Conservation (phyloP, 2,888 invertebrate genomes). For the Epistrophella euchroma region DNA sequence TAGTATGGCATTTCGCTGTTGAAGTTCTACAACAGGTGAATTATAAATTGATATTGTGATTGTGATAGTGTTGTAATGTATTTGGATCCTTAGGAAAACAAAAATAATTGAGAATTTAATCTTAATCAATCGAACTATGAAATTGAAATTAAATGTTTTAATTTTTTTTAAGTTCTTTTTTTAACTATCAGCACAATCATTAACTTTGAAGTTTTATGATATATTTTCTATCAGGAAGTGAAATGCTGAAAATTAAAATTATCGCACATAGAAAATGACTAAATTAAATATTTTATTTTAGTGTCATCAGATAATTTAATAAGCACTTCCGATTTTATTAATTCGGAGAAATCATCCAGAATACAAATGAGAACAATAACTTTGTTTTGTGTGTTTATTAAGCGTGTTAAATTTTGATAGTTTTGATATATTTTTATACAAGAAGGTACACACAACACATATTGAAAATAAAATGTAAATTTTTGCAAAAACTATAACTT, state of each 20-base stretch:
- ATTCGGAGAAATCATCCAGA: slow-evolving; percentile 17
- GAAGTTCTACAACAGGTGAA: not conserved
- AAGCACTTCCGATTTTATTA: slow-evolving; percentile 16
- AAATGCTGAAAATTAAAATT: not conserved
- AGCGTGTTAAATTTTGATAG: slow-evolving; percentile 14
- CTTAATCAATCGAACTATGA: not conserved
- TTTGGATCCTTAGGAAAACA: not conserved
- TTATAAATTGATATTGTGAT: slow-evolving; percentile 1
- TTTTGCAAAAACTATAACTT: too few species aligned
- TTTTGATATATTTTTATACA: not conserved
- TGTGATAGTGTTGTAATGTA: not conserved
- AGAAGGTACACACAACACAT: too few species aligned
- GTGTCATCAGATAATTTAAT: not conserved
- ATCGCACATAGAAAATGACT: not conserved
- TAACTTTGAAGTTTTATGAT: not conserved
- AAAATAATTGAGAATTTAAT: not conserved
- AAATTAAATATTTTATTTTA: not conserved
- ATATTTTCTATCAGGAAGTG: not conserved
- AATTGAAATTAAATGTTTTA: not conserved
- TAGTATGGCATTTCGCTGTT: not conserved
- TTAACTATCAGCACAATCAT: not conserved
- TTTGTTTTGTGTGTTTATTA: not conserved
- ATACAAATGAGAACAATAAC: not conserved
- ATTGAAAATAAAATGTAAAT: too few species aligned
- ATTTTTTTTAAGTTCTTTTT: not conserved